Base-by-base conservation (phyloP, 2,888 invertebrate genomes). In the Ecliptopera silaceata region DNA sequence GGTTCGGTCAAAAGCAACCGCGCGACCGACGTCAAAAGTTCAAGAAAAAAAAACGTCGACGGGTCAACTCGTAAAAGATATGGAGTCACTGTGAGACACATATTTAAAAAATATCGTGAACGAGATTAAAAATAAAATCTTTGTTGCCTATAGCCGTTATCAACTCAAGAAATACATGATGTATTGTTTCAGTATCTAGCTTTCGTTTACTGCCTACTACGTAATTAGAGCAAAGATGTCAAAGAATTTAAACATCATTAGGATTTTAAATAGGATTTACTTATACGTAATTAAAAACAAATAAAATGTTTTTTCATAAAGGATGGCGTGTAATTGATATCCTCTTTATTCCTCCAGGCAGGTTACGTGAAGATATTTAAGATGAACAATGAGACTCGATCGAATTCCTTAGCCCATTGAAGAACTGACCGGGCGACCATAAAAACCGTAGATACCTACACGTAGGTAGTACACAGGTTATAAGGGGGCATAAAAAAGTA, bases 381-480 rank as follows among this genome's bases (percentile, higher is more conserved):
- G 74, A 77, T 78, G 78, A 87, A 88, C 84, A 82, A 82, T 82
- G 86, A 86, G 86, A 79, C 90, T 90, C 90, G 88, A 90, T 89
- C 82, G 88, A 84, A 90, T 91, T 90, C 90, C 82, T 86, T 88
- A 86, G 84, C 88, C 90, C 89, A 89, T 89, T 90, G 87, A 90
- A 86, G 88, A 90, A 86, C 87, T 88, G 90, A 88, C 89, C 87
- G 87, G 75, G 85, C 82, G 82, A 81, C 86, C 87, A 90, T 88
- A 90, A 90, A 90, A 90, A 88, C 82, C 82, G 84, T 88, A 86
- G 89, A 90, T 90, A 90, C 84, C 89, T 90, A 91, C 90, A 89
- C 91, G 91, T 90, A 87, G 88, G 88, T 87, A 90, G 87, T 88
- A 88, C 88, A 88, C 90, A 84, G 88, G 90, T 88, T 90, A 90